Evolutionary conservation across 2,113 vertebrate species (phyloP), one percentile per base, ranked within the genome.

Genomic region (Myrmecophaga tridactyla): DNA sequence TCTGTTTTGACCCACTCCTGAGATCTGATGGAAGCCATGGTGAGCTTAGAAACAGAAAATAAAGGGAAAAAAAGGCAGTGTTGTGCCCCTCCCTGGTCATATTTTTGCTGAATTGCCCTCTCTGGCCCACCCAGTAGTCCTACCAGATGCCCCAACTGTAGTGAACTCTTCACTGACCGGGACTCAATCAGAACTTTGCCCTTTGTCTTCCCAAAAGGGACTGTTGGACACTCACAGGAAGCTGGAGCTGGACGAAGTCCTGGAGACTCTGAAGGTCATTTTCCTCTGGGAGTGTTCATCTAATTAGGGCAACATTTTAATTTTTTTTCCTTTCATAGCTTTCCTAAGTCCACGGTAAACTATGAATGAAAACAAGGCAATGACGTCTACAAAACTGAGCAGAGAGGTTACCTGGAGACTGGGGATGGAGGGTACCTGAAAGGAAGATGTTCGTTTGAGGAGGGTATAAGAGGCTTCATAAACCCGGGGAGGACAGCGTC

Each of bases 241-340:
- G 20, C 36, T 3, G 62, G 15, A 23, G 9, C 39, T 48, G 10
- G 36, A 46, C 0, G 2, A 27, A 21, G 48, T 6, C 48, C 76
- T 2, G 4, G 43, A 6, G 58, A 23, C 1, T n/a, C 1, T 34
- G 3, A 27, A 43, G 36, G 48, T 70, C 14, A 2, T 39, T 11
- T 58, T 20, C 51, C n/a, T 36, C 41, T 48, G 41, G 34, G 34
- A 36, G 21, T 41, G 9, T 58, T 34, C 58, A 48, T 73, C 27
- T 14, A 34, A 73, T 29, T 15, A 10, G 73, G 43, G 6, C 73
- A 63, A 63, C 25, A 10, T 1, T 9, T 1, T 29, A 51, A 18
- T 56, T 21, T 56, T 31, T 78, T 34, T 48, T 65, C 27, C 63
- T 29, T 39, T 89, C 75, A 56, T 8, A 3, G 4, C 76, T 63